phyloP scores from a whole-genome alignment of 2,113 vertebrate genomes.

The Bettongia penicillata region DNA sequence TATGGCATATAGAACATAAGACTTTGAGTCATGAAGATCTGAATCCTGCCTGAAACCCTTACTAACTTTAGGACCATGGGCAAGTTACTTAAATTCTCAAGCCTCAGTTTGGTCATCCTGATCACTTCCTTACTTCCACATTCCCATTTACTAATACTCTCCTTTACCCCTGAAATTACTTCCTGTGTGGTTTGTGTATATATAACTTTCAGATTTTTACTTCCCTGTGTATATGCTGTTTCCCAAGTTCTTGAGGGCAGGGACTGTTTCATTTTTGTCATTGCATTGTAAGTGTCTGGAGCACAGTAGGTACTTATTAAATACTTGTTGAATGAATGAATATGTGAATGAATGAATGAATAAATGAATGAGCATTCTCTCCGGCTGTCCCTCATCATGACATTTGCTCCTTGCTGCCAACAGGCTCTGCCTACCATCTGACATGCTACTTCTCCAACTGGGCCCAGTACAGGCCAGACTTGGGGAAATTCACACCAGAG shows the following conservation, averaged over 20 bases:
- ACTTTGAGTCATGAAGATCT: too few relatives aligned
- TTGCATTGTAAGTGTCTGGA: not conserved
- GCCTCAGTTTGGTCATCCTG: too few relatives aligned
- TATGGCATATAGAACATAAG: too few relatives aligned
- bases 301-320: not conserved
- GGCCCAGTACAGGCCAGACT: constrained; percentile 89
- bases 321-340: not conserved
- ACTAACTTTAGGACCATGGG: too few relatives aligned
- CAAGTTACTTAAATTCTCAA: too few relatives aligned
- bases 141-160: not conserved
- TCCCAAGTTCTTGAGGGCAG: not conserved
- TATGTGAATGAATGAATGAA: not conserved
- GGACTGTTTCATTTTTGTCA: not conserved
- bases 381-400: too few relatives aligned
- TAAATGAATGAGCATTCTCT: too few relatives aligned
- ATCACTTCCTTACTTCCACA: too few relatives aligned
- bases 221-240: not conserved
- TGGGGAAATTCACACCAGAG: constrained; percentile 83
- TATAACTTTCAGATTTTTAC: not conserved
- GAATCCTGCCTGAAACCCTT: too few relatives aligned
- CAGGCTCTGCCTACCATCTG: too few relatives aligned
- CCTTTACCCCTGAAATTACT: not conserved
- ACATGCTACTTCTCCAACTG: too few relatives aligned
- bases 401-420: too few relatives aligned
- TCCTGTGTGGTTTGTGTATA: not conserved